phyloP scores from a whole-genome alignment of 2,113 vertebrate genomes.

The Hemicordylus capensis region DNA sequence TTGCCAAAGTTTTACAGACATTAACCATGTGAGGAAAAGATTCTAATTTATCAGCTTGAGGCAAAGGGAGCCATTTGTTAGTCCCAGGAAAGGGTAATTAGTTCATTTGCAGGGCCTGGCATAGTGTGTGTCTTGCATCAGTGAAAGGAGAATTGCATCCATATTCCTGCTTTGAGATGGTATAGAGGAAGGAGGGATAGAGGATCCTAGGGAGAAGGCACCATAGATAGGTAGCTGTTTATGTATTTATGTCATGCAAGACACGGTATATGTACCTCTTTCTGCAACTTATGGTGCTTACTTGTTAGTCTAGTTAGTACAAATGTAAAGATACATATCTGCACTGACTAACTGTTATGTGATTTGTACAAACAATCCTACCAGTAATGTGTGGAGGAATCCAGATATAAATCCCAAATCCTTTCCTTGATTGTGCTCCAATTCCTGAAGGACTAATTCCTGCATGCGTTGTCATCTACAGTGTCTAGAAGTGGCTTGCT shows the following conservation, averaged over 20 bases:
- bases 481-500: background rate
- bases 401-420: no score
- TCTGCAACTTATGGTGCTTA: background rate
- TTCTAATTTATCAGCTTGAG: constrained; percentile 49
- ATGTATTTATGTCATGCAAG: background rate
- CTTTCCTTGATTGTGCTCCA: background rate
- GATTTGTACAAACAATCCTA: background rate
- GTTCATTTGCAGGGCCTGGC: constrained; percentile 36
- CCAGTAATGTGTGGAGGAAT: no score
- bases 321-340: background rate
- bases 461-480: background rate
- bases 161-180: constrained; percentile 41
- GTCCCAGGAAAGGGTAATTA: constrained; percentile 33
- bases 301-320: background rate
- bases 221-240: background rate
- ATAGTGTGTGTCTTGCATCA: constrained; percentile 16
- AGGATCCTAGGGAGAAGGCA: constrained; percentile 4
- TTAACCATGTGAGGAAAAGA: constrained; percentile 39
- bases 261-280: background rate
- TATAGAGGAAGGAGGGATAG: constrained; percentile 3
- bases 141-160: constrained; percentile 25
- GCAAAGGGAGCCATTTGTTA: constrained; percentile 31
- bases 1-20: constrained; percentile 41
- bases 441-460: no score
- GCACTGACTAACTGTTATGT: background rate